These are phyloP conservation scores for Papilio polytes DNA, from an alignment of 1,140 invertebrate genomes.

Conservation along the genomic window DNA sequence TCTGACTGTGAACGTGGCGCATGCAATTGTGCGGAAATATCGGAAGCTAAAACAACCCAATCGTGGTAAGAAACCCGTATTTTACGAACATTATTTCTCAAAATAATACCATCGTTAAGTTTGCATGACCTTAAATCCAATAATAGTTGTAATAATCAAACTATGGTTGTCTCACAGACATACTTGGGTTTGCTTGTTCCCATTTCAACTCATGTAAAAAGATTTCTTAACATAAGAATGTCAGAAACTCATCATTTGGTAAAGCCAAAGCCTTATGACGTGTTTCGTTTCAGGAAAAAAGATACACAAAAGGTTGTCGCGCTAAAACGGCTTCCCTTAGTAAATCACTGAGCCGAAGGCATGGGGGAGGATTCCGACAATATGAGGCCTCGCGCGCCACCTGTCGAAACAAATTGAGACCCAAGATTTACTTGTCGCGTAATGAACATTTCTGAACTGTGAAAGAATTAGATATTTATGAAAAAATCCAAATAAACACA, in stretches of 20 bases:
- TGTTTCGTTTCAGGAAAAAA: slow-evolving; percentile 6
- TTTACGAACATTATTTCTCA: too few relatives aligned
- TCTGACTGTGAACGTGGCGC: too few relatives aligned
- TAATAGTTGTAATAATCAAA: too few relatives aligned
- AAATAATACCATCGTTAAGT: too few relatives aligned
- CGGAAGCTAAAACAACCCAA: too few relatives aligned
- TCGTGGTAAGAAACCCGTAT: too few relatives aligned
- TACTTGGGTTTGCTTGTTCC: neutral
- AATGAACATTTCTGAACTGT: neutral
- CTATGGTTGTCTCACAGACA: too few relatives aligned
- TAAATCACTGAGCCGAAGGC: slow-evolving; percentile 25
- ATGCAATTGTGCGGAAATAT: too few relatives aligned
- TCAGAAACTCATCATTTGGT: neutral
- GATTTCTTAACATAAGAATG: neutral
- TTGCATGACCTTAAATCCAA: too few relatives aligned
- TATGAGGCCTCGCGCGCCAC: neutral
- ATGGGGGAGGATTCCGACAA: slow-evolving; percentile 9
- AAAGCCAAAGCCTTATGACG: neutral
- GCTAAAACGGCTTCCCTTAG: neutral
- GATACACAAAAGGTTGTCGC: slow-evolving; percentile 3
- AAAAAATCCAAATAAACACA: too few relatives aligned
- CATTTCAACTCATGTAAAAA: slow-evolving; percentile 4
- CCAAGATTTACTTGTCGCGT: neutral
- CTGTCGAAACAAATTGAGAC: slow-evolving; percentile 16
- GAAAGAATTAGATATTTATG: neutral